Percentiles rank a stretch among this genome's conserved stretches.
Evolutionary conservation across 2,797 vertebrate genomes (phyloP).

Genomic region (Myripristis murdjan): DNA sequence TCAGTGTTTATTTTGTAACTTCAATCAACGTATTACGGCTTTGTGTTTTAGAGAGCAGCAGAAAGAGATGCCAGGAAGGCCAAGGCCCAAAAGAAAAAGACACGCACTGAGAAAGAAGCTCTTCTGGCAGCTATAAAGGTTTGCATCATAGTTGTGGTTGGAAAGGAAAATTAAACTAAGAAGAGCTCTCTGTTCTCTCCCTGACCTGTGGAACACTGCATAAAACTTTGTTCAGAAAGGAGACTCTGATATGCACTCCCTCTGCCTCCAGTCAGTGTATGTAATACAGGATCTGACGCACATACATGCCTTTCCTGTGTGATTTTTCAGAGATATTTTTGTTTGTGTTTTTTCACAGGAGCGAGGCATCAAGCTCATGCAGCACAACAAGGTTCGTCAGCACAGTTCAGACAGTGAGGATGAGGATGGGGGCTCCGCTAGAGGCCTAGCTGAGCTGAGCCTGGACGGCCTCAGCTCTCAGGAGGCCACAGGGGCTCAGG

Average conservation of each 20-base stretch:
- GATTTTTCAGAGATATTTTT: neutral
- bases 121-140: slow-evolving; percentile 88
- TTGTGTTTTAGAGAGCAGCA: slow-evolving; percentile 83
- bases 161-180: neutral
- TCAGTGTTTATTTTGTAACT: neutral
- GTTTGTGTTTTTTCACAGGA: slow-evolving; percentile 75
- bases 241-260: neutral
- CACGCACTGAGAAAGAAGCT: slow-evolving; percentile 79
- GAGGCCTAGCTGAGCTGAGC: slow-evolving; percentile 75
- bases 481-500: slow-evolving; percentile 84
- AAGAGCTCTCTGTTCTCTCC: neutral
- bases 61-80: slow-evolving; percentile 92
- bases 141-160: neutral
- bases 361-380: slow-evolving; percentile 89
- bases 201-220: neutral
- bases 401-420: slow-evolving; percentile 82
- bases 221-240: too few species aligned
- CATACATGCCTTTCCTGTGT: too few species aligned
- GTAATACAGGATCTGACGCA: too few species aligned
- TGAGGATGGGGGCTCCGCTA: slow-evolving; percentile 67
- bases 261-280: neutral
- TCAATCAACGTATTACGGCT: neutral
- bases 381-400: slow-evolving; percentile 19
- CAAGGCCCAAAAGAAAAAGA: slow-evolving; percentile 87
- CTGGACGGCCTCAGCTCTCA: slow-evolving; percentile 85